These are phyloP conservation scores for Actinia tenebrosa DNA, from an alignment of 64 coral and sea anemone genomes.

Conservation along the genomic window DNA sequence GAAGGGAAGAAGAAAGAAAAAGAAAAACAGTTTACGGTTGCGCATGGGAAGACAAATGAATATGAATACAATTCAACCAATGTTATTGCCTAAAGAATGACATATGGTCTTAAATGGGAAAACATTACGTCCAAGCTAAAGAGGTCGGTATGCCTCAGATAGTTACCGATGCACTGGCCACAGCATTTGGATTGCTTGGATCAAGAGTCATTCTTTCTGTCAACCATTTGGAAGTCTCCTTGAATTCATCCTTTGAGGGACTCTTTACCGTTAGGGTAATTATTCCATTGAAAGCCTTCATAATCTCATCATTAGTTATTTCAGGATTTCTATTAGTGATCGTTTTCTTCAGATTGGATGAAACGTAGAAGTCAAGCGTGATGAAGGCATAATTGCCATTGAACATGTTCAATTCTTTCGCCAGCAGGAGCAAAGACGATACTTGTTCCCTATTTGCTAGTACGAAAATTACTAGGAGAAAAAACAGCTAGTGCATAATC, in stretches of 20 bases:
- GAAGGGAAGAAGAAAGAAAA: neutral
- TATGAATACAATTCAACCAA: too few relatives aligned
- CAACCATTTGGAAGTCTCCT: constrained; percentile 22
- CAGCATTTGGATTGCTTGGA: neutral
- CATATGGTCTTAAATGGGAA: too few relatives aligned
- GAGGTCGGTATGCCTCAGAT: too few relatives aligned
- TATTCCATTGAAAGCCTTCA: constrained; percentile 46
- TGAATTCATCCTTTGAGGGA: neutral
- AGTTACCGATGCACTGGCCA: neutral
- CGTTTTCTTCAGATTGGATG: neutral
- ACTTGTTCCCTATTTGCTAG: constrained; percentile 17
- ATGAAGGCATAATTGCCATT: constrained; percentile 61
- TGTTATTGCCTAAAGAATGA: too few relatives aligned
- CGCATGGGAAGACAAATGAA: too few relatives aligned
- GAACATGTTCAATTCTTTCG: constrained; percentile 50
- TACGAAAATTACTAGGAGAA: constrained; percentile 57
- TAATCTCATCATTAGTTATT: constrained; percentile 13
- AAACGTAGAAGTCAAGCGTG: constrained; percentile 59
- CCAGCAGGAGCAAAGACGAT: constrained; percentile 9
- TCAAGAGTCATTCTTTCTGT: neutral
- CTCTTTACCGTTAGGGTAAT: constrained; percentile 78
- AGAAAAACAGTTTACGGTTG: neutral
- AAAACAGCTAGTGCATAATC: neutral
- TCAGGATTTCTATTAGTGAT: neutral
- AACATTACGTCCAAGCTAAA: too few relatives aligned